Evolutionary conservation across 2,888 invertebrate genomes (phyloP).

Genomic region (Ormyrus pomaceus): DNA sequence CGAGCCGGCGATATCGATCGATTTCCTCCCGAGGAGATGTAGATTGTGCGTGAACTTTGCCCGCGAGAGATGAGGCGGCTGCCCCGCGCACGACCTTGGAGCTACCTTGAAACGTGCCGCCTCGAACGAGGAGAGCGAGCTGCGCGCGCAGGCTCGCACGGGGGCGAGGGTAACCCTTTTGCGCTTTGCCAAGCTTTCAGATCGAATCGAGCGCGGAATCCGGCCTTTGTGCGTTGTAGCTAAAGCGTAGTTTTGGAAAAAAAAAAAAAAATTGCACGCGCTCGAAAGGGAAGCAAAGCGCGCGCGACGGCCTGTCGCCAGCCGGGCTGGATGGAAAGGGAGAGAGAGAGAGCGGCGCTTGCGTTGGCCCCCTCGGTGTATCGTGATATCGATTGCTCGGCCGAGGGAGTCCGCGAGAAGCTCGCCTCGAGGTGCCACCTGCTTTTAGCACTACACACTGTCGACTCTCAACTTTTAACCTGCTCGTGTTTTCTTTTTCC

Average conservation of each 20-base stretch:
- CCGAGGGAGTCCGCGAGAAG: conserved; percentile 49
- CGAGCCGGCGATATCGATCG: too few species aligned
- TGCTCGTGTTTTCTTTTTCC: too few species aligned
- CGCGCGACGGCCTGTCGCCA: not conserved
- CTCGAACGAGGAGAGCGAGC: not conserved
- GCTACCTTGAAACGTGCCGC: conserved; percentile 52
- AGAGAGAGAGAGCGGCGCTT: not conserved
- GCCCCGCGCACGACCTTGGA: conserved; percentile 39
- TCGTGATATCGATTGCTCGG: conserved; percentile 64
- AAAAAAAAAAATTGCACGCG: too few species aligned
- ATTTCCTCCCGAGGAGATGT: too few species aligned
- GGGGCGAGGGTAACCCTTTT: too few species aligned
- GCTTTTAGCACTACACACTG: too few species aligned
- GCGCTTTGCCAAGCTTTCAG: too few species aligned
- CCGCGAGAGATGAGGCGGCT: not conserved
- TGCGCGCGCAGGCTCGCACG: conserved; percentile 7
- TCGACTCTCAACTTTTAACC: too few species aligned
- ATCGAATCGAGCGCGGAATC: too few species aligned
- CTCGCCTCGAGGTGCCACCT: conserved; percentile 20
- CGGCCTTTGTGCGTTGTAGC: not conserved
- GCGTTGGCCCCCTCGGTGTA: conserved; percentile 5
- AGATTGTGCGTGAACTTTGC: too few species aligned
- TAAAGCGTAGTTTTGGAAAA: not conserved
- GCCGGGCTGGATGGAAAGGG: not conserved
- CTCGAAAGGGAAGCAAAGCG: conserved; percentile 16